These are phyloP conservation scores for Drosophila algonquin DNA, from an alignment of 2,888 invertebrate species.

Conservation along the genomic window DNA sequence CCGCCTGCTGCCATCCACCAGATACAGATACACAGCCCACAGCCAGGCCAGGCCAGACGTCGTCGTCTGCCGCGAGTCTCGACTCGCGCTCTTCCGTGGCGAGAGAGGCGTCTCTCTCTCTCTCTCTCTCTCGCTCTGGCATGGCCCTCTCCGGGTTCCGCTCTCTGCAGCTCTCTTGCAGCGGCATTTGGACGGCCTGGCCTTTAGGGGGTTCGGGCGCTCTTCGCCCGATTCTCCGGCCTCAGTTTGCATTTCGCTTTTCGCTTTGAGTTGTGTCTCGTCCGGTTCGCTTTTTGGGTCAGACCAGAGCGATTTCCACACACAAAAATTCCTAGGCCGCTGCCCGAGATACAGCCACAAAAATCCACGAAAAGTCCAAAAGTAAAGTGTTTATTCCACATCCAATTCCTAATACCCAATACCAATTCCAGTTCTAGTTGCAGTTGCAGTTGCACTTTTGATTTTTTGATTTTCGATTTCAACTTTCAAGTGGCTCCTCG, in stretches of 20 bases:
- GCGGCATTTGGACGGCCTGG: background rate
- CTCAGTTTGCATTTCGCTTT: constrained; percentile 82
- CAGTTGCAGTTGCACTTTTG: background rate
- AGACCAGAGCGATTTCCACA: constrained; percentile 65
- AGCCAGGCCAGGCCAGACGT: background rate
- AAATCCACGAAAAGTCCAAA: constrained; percentile 38
- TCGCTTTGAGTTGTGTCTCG: constrained; percentile 82
- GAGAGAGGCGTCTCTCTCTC: too few species aligned
- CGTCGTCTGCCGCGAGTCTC: too few species aligned
- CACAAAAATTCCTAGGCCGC: constrained; percentile 44
- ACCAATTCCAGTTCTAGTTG: constrained; percentile 5
- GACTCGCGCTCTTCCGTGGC: constrained; percentile 4
- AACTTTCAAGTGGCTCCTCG: background rate
- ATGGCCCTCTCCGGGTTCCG: constrained; percentile 5
- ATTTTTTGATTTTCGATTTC: background rate
- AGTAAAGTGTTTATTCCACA: constrained; percentile 34
- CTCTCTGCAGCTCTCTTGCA: constrained; percentile 9
- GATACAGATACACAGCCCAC: constrained; percentile 56
- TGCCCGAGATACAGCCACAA: constrained; percentile 38
- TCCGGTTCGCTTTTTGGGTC: constrained; percentile 77
- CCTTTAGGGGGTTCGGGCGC: constrained; percentile 66
- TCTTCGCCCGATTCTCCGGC: constrained; percentile 66
- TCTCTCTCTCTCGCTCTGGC: constrained; percentile 4
- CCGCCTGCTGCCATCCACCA: constrained; percentile 61
- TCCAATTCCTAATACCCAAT: constrained; percentile 1